Percentiles rank a stretch among this genome's conserved stretches.
These are phyloP conservation scores for Actinopyga echinites DNA, from an alignment of 53 echinoderm and acorn worm genomes.

Conservation along the genomic window DNA sequence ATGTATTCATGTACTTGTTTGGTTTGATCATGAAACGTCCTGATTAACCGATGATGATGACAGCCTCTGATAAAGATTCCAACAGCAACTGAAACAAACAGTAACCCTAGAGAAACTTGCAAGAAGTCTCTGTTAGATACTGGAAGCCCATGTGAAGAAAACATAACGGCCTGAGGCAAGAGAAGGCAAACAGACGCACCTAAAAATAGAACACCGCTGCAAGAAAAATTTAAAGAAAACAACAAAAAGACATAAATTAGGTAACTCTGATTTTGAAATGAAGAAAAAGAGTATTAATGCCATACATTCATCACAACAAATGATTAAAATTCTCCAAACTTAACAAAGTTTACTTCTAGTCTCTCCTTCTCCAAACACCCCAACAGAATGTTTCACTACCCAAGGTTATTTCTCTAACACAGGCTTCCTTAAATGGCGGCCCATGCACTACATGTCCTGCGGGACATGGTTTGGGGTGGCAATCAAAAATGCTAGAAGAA, in stretches of 20 bases:
- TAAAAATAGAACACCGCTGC: slow-evolving; percentile 5
- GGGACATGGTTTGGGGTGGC: no score
- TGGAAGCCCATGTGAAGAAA: neutral
- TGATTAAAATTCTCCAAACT: no score
- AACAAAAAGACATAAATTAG: neutral
- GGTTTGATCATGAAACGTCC: neutral
- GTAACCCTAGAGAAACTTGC: neutral
- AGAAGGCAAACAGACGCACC: neutral
- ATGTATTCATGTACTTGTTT: neutral
- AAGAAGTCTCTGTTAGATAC: neutral
- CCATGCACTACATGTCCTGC: no score
- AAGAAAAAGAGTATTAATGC: no score
- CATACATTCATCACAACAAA: no score
- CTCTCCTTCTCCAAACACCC: no score
- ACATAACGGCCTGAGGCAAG: neutral
- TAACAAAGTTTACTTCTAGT: no score
- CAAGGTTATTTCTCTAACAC: no score
- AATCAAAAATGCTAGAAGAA: no score
- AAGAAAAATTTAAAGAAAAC: neutral
- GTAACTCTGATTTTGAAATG: no score
- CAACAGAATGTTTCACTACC: no score
- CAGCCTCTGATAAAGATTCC: neutral
- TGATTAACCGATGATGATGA: neutral
- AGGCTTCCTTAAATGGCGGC: no score
- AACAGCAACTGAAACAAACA: neutral